A percentile compares a stretch with the other conserved stretches of the same genome.
Evolutionary conservation across 2,113 vertebrate genomes (phyloP).

Genomic region (Anhinga anhinga): DNA sequence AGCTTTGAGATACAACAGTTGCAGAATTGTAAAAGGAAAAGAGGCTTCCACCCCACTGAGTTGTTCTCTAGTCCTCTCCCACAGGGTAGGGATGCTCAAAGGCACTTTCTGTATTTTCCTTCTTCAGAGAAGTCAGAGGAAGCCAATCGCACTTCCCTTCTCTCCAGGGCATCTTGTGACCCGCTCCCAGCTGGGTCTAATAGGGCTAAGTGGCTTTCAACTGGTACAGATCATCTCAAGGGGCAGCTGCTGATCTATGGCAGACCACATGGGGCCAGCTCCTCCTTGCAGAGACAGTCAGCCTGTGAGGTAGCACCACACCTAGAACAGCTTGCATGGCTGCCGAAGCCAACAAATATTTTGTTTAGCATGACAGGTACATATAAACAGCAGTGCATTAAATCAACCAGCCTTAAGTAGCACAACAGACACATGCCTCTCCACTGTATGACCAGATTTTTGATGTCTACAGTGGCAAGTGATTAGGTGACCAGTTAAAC

Average conservation of each 20-base stretch:
- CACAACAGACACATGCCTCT: background rate
- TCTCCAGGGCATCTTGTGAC: background rate
- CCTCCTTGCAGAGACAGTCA: background rate
- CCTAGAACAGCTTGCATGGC: background rate
- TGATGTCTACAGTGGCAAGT: background rate
- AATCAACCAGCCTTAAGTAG: background rate
- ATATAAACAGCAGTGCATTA: background rate
- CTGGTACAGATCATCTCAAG: background rate
- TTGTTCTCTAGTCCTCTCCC: too few species aligned
- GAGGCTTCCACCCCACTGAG: fast-evolving
- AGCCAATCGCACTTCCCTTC: background rate
- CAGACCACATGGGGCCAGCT: fast-evolving
- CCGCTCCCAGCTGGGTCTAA: background rate
- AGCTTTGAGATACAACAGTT: background rate
- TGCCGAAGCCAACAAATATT: background rate
- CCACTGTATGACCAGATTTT: background rate
- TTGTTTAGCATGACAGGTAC: background rate
- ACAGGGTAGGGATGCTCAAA: too few species aligned
- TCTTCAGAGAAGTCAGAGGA: background rate
- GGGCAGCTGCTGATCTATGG: background rate
- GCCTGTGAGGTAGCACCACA: background rate
- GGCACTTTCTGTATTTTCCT: background rate
- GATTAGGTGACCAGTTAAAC: background rate
- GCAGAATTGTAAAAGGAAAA: background rate
- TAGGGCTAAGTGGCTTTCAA: background rate